phyloP scores from a whole-genome alignment of 2,888 invertebrate genomes.

The Pseudococcus jackbeardsleyi region DNA sequence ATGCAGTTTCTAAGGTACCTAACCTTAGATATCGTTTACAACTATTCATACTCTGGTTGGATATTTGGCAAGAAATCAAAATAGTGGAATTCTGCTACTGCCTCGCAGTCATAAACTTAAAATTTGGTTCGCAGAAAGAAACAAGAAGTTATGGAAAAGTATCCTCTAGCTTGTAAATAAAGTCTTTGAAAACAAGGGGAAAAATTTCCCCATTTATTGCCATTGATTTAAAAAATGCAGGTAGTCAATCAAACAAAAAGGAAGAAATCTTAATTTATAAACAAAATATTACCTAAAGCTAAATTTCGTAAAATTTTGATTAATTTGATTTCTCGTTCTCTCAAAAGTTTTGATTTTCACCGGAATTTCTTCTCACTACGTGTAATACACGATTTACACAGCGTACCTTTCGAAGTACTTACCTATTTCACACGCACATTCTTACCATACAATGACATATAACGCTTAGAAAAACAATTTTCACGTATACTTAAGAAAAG shows the following conservation, averaged over 20 bases:
- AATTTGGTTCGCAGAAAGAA: neutral
- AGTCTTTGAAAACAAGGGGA: neutral
- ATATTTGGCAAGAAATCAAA: neutral
- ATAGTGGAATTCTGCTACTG: neutral
- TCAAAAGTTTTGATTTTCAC: neutral
- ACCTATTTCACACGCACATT: neutral
- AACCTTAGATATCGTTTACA: neutral
- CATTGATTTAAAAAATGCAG: neutral
- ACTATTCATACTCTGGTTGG: neutral
- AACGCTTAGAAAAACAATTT: constrained; percentile 16
- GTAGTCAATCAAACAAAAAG: neutral
- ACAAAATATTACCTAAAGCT: neutral
- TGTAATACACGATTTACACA: neutral
- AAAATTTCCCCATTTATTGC: neutral
- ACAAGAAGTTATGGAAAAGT: no score
- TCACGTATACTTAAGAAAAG: constrained; percentile 1
- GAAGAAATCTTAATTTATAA: neutral
- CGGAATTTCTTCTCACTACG: neutral
- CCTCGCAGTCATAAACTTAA: neutral
- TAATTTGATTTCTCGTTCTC: constrained; percentile 12
- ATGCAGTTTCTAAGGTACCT: no score
- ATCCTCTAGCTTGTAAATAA: neutral
- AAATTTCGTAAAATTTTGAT: neutral
- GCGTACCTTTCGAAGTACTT: neutral
- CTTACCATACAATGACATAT: constrained; percentile 5